Evolutionary conservation across 35 echinoderm and acorn worm species (phyloP).

Genomic region (Holothuria glaberrima): DNA sequence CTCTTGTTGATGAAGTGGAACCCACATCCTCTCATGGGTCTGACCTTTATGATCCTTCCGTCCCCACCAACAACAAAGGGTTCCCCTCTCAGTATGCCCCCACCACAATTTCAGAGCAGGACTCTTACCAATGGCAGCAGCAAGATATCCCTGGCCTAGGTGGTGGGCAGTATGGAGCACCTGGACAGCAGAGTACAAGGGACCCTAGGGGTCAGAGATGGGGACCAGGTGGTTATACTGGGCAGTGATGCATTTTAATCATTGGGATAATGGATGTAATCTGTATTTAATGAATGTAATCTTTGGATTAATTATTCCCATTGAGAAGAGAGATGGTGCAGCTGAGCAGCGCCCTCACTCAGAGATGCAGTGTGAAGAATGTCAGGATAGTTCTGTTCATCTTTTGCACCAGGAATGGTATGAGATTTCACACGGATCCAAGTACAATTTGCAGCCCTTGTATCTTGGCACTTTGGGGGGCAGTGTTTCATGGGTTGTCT

Average conservation of each 20-base stretch:
- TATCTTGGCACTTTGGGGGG: no score
- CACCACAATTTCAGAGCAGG: not conserved
- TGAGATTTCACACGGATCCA: no score
- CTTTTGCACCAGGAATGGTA: no score
- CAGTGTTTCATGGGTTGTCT: no score
- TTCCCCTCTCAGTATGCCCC: not conserved
- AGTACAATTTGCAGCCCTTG: no score
- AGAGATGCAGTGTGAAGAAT: no score
- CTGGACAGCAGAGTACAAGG: constrained; percentile 17
- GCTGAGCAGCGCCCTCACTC: not conserved
- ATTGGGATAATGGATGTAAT: not conserved
- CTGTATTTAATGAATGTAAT: not conserved
- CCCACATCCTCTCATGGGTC: not conserved
- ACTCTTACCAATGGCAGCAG: constrained; percentile 18
- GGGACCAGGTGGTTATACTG: constrained; percentile 36
- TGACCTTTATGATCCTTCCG: constrained; percentile 7
- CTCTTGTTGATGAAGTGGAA: constrained; percentile 6
- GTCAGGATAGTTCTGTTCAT: no score
- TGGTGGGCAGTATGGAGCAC: not conserved
- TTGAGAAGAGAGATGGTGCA: not conserved
- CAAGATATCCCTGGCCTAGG: constrained; percentile 5
- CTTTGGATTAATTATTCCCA: not conserved
- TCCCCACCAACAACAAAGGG: not conserved
- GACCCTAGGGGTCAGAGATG: constrained; percentile 19
- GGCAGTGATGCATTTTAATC: not conserved